Conservation (phyloP, 1,140 invertebrate species). For the Diploscapter pachys region DNA sequence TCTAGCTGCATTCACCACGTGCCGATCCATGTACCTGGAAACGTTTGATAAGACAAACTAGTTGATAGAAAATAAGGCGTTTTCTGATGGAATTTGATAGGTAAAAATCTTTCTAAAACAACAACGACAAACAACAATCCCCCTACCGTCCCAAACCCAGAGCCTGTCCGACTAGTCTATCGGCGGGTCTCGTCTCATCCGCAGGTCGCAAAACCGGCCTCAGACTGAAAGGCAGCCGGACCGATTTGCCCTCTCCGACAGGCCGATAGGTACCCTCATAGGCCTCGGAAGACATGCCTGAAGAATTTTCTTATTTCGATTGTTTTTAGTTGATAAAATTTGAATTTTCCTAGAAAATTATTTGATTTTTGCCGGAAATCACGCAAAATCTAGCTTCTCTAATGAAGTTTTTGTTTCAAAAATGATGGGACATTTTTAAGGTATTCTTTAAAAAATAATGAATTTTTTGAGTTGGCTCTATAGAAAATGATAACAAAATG, state of each 20-base stretch:
- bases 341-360: no score
- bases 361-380: no score
- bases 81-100: not conserved
- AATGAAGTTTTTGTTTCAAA: no score
- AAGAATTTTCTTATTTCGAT: no score
- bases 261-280: constrained; percentile 57
- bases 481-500: no score
- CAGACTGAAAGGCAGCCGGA: constrained; percentile 41
- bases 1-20: constrained; percentile 53
- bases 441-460: no score
- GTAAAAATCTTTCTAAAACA: not conserved
- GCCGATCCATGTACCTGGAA: constrained; percentile 48
- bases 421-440: no score
- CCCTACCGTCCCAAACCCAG: constrained; percentile 38
- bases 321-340: no score
- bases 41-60: no score
- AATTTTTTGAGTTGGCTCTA: no score
- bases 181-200: constrained; percentile 20
- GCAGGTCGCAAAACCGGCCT: not conserved
- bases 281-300: constrained; percentile 64
- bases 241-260: constrained; percentile 50
- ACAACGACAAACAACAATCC: not conserved
- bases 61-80: no score
- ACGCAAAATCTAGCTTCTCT: no score
- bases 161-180: constrained; percentile 52